phyloP scores from a whole-genome alignment of 2,797 vertebrate genomes.

The Scolopax rusticola region DNA sequence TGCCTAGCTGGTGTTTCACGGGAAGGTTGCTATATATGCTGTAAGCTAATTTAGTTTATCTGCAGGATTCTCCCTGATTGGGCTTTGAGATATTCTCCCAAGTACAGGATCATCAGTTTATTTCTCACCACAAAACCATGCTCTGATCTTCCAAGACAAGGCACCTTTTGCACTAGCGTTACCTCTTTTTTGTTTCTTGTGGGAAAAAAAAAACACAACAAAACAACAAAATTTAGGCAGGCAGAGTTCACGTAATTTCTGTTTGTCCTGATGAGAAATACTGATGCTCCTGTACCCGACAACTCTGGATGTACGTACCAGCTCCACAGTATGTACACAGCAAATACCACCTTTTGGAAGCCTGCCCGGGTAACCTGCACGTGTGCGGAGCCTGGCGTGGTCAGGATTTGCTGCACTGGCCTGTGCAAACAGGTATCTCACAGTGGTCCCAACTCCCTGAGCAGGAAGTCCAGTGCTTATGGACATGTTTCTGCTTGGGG shows the following conservation, averaged over 20 bases:
- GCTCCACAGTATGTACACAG: neutral
- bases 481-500: neutral
- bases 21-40: neutral
- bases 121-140: neutral
- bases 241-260: neutral
- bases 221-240: neutral
- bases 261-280: neutral
- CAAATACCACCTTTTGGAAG: neutral
- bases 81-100: neutral
- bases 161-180: neutral
- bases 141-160: neutral
- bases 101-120: neutral
- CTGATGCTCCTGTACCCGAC: neutral
- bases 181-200: neutral
- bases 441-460: neutral
- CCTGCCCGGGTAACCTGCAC: neutral
- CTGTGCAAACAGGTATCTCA: neutral
- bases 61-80: neutral
- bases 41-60: slow-evolving; percentile 10
- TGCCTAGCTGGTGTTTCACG: neutral
- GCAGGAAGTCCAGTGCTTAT: neutral
- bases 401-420: neutral
- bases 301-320: neutral
- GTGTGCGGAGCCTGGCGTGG: neutral
- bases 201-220: too few species aligned